Conservation (phyloP, 2,888 invertebrate species). For the Neuroscelio doddi region DNA sequence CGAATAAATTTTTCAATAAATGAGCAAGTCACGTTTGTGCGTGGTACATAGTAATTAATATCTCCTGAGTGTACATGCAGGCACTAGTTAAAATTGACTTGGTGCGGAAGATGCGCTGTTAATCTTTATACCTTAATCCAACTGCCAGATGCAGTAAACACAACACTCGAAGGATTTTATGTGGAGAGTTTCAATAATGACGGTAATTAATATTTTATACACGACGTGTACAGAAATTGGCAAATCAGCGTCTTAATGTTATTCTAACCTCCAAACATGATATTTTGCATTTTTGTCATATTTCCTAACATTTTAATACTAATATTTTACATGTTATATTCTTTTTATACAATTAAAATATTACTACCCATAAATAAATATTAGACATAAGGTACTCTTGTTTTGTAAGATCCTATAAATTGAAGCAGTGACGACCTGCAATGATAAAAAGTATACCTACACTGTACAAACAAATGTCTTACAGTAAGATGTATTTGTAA, state of each 20-base stretch:
- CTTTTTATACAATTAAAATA: too few relatives aligned
- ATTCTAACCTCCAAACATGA: too few relatives aligned
- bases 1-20: not conserved
- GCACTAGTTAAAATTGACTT: not conserved
- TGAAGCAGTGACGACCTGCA: too few relatives aligned
- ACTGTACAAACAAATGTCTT: too few relatives aligned
- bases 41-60: slow-evolving; percentile 11
- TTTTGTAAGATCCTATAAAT: too few relatives aligned
- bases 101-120: slow-evolving; percentile 9
- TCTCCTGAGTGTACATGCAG: not conserved
- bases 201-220: slow-evolving; percentile 23
- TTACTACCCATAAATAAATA: too few relatives aligned
- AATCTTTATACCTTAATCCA: slow-evolving; percentile 27
- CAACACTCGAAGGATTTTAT: not conserved
- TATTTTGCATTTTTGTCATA: too few relatives aligned
- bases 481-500: too few relatives aligned
- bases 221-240: not conserved
- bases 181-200: slow-evolving; percentile 5
- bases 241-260: not conserved
- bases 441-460: too few relatives aligned
- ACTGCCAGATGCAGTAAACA: not conserved
- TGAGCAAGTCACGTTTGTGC: slow-evolving; percentile 7
- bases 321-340: too few relatives aligned
- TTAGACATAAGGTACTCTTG: too few relatives aligned
- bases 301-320: too few relatives aligned